Evolutionary conservation across 2,888 invertebrate genomes (phyloP), one percentile per base, ranked within the genome.

Genomic region (Desoria tigrina): DNA sequence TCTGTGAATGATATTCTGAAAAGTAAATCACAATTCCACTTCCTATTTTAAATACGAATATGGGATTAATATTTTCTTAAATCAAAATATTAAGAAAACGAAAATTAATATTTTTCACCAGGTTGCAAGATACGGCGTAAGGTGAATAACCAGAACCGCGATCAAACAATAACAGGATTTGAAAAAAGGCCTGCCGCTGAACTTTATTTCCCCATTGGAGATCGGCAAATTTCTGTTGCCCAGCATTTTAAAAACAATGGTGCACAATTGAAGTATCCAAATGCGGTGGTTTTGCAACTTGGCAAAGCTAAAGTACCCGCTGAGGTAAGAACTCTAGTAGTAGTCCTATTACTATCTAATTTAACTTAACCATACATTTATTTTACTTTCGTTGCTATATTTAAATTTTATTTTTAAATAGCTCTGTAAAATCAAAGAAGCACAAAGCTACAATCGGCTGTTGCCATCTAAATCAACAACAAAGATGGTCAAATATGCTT

Each of bases 271-370:
- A 27, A 28, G 1, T 26, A 59, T 32, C 50, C 59, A 2, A 21
- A 32, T 27, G 63, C 59, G 16, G 37, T 51, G 18, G 39, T 51
- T n/a, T 51, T 66, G 26, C 39, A 54, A 26, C 18, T 63, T 27
- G 50, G 63, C 11, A 2, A 16, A 21, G 37, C 59, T 0, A 14
- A 26, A 4, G 66, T 63, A 11, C 66, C 66, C 6, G 63, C 66
- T 6, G 66, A 66, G 60, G 63, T 66, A 24, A 39, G 21, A 4
- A 50, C n/a, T n/a, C n/a, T n/a, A n/a, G n/a, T n/a, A n/a, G n/a
- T n/a, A n/a, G n/a, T n/a, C n/a, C n/a, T n/a, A n/a, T n/a, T n/a
- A n/a, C n/a, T n/a, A n/a, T n/a, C n/a, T n/a, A n/a, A n/a, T n/a
- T n/a, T n/a, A n/a, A n/a, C n/a, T n/a, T n/a, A n/a, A n/a, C n/a